A percentile compares a stretch with the other conserved stretches of the same genome.
Conservation (phyloP, 1,140 invertebrate genomes). For the Sinonovacula constricta region DNA sequence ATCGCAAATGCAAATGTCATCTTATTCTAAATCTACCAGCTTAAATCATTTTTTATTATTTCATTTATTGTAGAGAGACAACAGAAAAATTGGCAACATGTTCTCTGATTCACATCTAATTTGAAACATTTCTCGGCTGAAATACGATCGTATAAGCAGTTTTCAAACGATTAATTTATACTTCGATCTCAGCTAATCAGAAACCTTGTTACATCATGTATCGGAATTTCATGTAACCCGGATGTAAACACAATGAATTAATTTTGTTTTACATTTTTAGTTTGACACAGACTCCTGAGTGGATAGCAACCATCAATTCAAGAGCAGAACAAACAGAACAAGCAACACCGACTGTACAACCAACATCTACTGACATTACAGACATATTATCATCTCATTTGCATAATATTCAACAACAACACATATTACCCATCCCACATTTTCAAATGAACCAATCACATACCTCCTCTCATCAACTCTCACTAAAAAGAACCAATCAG, state of each 20-base stretch:
- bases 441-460: conserved; percentile 22
- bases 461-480: conserved; percentile 19
- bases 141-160: no score
- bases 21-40: no score
- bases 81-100: no score
- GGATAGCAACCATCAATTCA: conserved; percentile 21
- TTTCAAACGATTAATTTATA: no score
- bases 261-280: conserved; percentile 16
- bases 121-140: no score
- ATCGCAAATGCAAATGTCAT: no score
- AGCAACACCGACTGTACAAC: not conserved
- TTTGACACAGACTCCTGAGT: conserved; percentile 44
- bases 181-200: no score
- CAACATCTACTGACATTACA: conserved; percentile 29
- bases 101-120: not conserved
- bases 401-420: conserved; percentile 41
- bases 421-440: not conserved
- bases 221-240: no score
- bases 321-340: not conserved
- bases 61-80: no score
- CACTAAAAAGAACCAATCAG: conserved; percentile 21
- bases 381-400: conserved; percentile 29
- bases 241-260: no score
- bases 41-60: no score
- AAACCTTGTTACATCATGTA: no score